Evolutionary conservation across 2,113 vertebrate genomes (phyloP).

Genomic region (Notiomystis cincta): DNA sequence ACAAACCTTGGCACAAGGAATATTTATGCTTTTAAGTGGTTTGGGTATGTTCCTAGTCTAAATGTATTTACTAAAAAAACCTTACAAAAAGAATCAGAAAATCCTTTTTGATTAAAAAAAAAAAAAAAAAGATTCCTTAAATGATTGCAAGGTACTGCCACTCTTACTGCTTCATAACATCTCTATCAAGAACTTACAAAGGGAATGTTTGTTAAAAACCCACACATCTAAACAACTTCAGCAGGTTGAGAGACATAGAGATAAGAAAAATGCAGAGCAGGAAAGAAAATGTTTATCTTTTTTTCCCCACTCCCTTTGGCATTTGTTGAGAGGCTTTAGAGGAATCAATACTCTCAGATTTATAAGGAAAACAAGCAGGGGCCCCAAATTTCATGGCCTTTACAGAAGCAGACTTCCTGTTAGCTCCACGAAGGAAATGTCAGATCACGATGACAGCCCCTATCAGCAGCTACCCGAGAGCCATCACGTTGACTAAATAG

Average conservation of each 20-base stretch:
- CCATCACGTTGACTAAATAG: neutral
- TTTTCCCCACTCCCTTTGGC: neutral
- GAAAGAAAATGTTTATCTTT: neutral
- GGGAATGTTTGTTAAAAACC: neutral
- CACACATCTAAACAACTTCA: neutral
- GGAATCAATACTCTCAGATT: neutral
- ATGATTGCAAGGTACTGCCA: neutral
- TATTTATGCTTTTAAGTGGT: neutral
- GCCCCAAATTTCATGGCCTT: neutral
- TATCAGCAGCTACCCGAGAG: neutral
- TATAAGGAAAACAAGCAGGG: neutral
- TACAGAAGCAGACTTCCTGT: neutral
- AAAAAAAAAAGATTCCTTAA: too few species aligned
- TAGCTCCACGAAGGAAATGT: neutral
- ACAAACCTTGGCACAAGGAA: neutral
- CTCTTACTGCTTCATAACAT: neutral
- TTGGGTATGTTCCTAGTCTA: neutral
- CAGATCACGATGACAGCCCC: neutral
- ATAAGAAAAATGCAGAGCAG: neutral
- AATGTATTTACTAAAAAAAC: neutral
- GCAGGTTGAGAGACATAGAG: neutral
- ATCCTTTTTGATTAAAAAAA: too few species aligned
- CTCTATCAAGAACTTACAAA: neutral
- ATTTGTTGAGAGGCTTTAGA: neutral
- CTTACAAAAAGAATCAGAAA: neutral